Conservation (phyloP, 2,797 vertebrate species). For the Psittacula derbiana region DNA sequence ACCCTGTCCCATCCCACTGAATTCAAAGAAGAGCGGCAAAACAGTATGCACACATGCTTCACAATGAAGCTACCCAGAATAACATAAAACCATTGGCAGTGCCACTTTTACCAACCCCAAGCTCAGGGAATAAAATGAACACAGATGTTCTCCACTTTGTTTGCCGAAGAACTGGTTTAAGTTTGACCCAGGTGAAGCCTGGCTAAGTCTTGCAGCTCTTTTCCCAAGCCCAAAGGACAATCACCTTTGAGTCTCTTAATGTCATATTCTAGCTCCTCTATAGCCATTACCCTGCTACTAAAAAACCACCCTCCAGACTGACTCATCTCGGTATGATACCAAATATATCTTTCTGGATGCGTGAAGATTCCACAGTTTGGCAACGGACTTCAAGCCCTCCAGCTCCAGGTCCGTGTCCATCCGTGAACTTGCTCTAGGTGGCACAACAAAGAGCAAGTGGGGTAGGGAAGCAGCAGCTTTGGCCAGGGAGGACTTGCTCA, state of each 20-base stretch:
- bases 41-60: rapidly evolving
- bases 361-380: neutral
- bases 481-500: neutral
- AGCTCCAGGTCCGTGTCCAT: neutral
- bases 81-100: neutral
- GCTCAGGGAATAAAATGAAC: neutral
- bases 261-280: neutral
- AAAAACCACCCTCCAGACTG: neutral
- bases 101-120: neutral
- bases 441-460: rapidly evolving
- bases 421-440: neutral
- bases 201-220: neutral
- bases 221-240: neutral
- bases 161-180: neutral
- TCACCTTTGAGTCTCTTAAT: neutral
- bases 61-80: neutral
- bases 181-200: neutral
- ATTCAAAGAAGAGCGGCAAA: neutral
- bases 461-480: neutral
- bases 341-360: neutral
- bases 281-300: neutral
- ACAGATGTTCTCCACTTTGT: neutral
- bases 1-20: rapidly evolving
- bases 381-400: neutral
- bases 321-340: neutral